Conservation (phyloP, 1,140 invertebrate genomes). For the Pseudachorutes palmiensis region DNA sequence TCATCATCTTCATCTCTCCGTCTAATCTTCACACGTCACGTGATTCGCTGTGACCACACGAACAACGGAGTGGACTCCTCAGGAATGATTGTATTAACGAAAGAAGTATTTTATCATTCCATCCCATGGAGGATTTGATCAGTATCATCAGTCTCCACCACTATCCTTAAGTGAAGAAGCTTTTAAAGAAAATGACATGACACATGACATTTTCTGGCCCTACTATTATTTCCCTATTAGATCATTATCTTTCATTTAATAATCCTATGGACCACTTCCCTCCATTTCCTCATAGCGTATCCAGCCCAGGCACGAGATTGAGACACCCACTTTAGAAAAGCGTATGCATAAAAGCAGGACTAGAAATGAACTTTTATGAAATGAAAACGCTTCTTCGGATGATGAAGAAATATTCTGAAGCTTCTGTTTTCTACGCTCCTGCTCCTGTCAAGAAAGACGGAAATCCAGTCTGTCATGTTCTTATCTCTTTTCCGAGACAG, state of each 20-base stretch:
- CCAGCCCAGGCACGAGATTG: background rate
- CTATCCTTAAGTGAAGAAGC: too few relatives aligned
- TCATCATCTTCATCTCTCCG: too few relatives aligned
- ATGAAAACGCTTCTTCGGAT: background rate
- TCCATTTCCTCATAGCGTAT: background rate
- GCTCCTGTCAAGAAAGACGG: conserved; percentile 1
- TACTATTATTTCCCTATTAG: conserved; percentile 11
- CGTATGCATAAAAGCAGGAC: too few relatives aligned
- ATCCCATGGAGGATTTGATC: too few relatives aligned
- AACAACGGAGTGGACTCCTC: background rate
- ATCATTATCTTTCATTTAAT: conserved; percentile 6
- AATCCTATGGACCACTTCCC: background rate
- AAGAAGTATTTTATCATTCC: too few relatives aligned
- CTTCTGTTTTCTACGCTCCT: background rate
- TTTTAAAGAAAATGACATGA: conserved; percentile 10
- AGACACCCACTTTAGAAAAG: background rate
- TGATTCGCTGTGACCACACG: background rate
- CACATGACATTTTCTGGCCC: conserved; percentile 7
- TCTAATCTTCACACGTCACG: background rate
- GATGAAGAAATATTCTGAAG: background rate
- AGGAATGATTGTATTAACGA: too few relatives aligned
- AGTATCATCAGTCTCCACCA: too few relatives aligned
- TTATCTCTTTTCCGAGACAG: background rate
- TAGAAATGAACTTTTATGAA: too few relatives aligned
- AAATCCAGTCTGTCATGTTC: background rate